Base-by-base conservation (phyloP, 1,140 invertebrate species). In the Eubasilissa regina region DNA sequence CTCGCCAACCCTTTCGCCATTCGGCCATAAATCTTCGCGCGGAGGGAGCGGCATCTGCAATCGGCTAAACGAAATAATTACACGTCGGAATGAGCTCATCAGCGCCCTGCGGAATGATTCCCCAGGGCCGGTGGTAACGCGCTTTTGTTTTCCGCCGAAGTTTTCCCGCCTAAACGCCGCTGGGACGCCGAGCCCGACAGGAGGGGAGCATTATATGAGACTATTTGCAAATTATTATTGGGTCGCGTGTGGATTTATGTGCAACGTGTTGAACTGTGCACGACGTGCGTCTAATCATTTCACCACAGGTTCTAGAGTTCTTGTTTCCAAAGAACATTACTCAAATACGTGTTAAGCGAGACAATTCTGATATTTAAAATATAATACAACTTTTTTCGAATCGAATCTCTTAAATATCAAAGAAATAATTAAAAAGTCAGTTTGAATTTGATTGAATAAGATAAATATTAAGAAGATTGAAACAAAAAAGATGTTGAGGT, bases 51-150 rank as follows among this genome's bases (percentile, higher is more conserved):
- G 77, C 81, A 82, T 82, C 78, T 82, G 81, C 81, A 82, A 80
- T 82, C 78, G 81, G 74, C 81, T 82, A 82, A 82, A 82, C 81
- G 81, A 82, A 82, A 82, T 82, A 82, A 82, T 82, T 82, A 82
- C 81, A 82, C 81, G 81, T 82, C 81, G 81, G 78, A 82, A 82
- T 82, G 81, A 82, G 81, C 78, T 82, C 81, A 82, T 82, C 81
- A 82, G 81, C 77, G 66, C 75, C 79, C 45, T 53, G 77, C 75
- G 77, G 78, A 82, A 79, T 77, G 78, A 79, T 64, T 79, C 81
- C 81, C 81, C 13, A 19, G 78, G 78, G 78, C 19, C 70, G 43
- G n/a, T 47, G 25, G 70, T 58, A 56, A 51, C 70, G 13, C 21
- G 70, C 70, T 44, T 58, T 74, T 74, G 70, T 74, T 74, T 74